phyloP scores from a whole-genome alignment of 2,113 vertebrate genomes.

The Orthochromis malagaraziensis region DNA sequence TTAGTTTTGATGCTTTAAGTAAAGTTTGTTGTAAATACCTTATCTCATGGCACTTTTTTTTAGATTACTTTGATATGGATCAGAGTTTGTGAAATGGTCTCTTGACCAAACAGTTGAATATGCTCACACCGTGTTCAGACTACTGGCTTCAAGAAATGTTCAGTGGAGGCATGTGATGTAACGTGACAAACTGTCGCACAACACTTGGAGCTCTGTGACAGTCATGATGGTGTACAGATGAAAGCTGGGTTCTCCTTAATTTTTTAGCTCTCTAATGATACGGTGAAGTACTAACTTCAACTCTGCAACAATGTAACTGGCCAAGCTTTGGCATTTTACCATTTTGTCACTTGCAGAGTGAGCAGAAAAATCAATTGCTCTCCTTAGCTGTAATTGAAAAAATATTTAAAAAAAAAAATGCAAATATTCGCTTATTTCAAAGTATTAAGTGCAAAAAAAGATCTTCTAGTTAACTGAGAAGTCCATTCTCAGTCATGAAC shows the following conservation, averaged over 20 bases:
- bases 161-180: neutral
- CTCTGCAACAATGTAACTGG: neutral
- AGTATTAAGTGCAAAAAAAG: neutral
- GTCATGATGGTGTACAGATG: neutral
- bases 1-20: neutral
- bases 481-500: neutral
- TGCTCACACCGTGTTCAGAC: neutral
- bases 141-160: neutral
- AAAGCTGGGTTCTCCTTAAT: neutral
- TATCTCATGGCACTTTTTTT: neutral
- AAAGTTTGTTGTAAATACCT: neutral
- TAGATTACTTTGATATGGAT: neutral
- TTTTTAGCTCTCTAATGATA: neutral
- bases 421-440: neutral
- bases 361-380: neutral
- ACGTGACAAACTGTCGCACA: neutral
- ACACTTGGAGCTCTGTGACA: neutral
- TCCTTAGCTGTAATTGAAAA: neutral
- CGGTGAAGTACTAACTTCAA: neutral
- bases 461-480: neutral
- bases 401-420: neutral
- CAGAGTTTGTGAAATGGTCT: neutral
- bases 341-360: neutral
- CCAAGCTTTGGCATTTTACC: neutral
- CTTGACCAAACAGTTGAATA: neutral